These are phyloP conservation scores for Camarhynchus parvulus DNA, from an alignment of 2,113 vertebrate species.

Conservation along the genomic window DNA sequence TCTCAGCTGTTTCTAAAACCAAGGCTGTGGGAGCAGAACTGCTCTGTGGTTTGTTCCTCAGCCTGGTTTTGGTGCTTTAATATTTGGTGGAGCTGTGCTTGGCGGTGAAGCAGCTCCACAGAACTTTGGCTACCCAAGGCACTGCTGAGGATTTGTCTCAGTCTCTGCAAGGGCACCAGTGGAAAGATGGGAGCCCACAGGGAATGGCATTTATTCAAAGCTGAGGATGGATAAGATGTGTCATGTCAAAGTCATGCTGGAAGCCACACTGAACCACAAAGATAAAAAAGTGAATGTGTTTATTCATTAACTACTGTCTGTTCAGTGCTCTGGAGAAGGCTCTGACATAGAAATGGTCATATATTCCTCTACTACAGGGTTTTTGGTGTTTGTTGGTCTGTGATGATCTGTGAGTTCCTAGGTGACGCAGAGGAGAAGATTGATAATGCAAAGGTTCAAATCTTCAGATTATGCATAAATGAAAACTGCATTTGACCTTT, in stretches of 20 bases:
- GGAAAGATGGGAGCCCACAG: neutral
- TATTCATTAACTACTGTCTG: neutral
- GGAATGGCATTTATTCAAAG: neutral
- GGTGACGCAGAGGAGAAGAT: neutral
- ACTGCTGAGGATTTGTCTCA: neutral
- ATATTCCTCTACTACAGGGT: neutral
- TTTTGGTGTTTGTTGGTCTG: neutral
- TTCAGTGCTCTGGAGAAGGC: neutral
- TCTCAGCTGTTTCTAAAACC: neutral
- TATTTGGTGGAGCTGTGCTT: neutral
- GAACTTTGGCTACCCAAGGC: rapidly evolving
- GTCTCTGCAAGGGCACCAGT: neutral
- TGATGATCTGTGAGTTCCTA: neutral
- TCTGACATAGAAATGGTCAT: neutral
- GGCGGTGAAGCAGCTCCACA: neutral
- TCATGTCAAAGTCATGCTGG: neutral
- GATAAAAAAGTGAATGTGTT: neutral
- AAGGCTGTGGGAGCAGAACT: neutral
- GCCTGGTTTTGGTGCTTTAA: neutral
- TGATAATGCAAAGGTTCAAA: neutral
- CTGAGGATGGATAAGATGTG: neutral
- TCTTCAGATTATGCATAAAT: neutral
- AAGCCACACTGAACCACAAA: neutral
- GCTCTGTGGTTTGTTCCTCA: neutral
- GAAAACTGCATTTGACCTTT: conserved; percentile 14